Evolutionary conservation across 2,113 vertebrate genomes (phyloP).

Genomic region (Brachyhypopomus gauderio): DNA sequence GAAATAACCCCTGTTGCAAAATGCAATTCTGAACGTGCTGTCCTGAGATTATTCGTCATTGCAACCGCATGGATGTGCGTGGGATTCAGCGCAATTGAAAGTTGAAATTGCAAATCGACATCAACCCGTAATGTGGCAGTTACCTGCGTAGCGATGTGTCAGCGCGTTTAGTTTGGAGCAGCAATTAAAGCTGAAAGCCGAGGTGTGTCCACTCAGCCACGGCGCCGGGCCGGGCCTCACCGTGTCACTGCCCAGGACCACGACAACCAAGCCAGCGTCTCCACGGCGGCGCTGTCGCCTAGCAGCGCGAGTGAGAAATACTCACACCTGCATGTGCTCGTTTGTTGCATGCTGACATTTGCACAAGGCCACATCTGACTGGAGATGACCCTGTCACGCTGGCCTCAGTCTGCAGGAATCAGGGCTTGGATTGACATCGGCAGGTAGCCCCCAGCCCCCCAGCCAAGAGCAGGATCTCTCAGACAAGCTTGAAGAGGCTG

Average conservation of each 20-base stretch:
- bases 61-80: too few relatives aligned
- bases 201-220: not conserved
- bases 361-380: conserved; percentile 15
- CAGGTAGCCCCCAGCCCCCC: too few relatives aligned
- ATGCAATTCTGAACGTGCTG: not conserved
- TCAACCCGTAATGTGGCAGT: not conserved
- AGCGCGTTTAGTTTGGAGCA: not conserved
- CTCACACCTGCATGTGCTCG: conserved; percentile 23
- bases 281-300: not conserved
- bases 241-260: not conserved
- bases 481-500: too few relatives aligned
- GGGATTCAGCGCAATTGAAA: not conserved
- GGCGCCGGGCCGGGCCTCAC: not conserved
- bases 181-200: not conserved
- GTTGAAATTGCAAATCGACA: not conserved
- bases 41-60: not conserved
- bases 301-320: conserved; percentile 31
- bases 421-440: too few relatives aligned
- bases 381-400: too few relatives aligned
- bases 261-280: not conserved
- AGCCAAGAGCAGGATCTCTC: too few relatives aligned
- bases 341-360: conserved; percentile 36
- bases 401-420: too few relatives aligned
- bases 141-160: not conserved
- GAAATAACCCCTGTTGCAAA: not conserved